These are phyloP conservation scores for Hyphantria cunea DNA, from an alignment of 1,140 invertebrate genomes.

Conservation along the genomic window DNA sequence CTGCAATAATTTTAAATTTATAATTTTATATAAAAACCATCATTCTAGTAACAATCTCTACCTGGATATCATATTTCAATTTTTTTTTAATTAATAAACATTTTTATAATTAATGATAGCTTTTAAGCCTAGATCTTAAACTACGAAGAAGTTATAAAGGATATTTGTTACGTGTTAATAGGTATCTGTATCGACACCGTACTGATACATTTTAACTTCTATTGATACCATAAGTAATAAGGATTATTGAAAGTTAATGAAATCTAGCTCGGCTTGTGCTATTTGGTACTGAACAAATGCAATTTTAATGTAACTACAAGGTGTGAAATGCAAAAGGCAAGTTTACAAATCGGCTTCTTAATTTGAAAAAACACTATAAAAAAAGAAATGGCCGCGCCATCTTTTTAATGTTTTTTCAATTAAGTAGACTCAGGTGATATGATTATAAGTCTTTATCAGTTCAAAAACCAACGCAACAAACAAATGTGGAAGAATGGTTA, in stretches of 20 bases:
- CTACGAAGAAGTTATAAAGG: slow-evolving; percentile 73
- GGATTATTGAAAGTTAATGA: slow-evolving; percentile 40
- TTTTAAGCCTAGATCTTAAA: slow-evolving; percentile 71
- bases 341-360: slow-evolving; percentile 1
- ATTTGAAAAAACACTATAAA: slow-evolving; percentile 6
- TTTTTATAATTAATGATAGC: slow-evolving; percentile 67
- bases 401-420: slow-evolving; percentile 9
- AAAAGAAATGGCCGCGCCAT: neutral
- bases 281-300: slow-evolving; percentile 74
- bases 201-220: slow-evolving; percentile 55
- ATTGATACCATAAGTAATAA: slow-evolving; percentile 35
- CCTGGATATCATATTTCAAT: slow-evolving; percentile 76
- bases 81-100: slow-evolving; percentile 71
- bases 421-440: slow-evolving; percentile 17
- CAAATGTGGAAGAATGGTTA: slow-evolving; percentile 70
- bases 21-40: slow-evolving; percentile 77
- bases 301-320: slow-evolving; percentile 66
- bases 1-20: slow-evolving; percentile 60
- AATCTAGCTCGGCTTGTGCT: slow-evolving; percentile 65
- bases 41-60: slow-evolving; percentile 80
- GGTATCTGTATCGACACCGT: slow-evolving; percentile 43
- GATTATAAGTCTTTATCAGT: slow-evolving; percentile 28
- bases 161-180: slow-evolving; percentile 51
- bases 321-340: slow-evolving; percentile 33
- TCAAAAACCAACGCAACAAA: slow-evolving; percentile 45